phyloP scores from a whole-genome alignment of 2,797 vertebrate species.

The Myotis findleyi region DNA sequence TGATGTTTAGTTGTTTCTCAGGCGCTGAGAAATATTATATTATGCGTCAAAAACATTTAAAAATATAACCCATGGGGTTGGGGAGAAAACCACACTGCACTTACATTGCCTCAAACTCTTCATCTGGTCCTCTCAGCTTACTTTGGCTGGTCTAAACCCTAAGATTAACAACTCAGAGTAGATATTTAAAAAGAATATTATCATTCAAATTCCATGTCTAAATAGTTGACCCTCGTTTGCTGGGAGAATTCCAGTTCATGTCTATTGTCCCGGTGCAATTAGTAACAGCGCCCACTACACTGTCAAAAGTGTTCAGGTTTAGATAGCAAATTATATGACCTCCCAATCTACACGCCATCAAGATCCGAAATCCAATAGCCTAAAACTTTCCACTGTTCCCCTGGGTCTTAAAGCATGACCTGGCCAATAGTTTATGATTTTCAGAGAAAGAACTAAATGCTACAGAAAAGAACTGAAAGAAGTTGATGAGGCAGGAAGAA shows the following conservation, averaged over 20 bases:
- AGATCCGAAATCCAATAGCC: slow-evolving; percentile 14
- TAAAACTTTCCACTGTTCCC: neutral
- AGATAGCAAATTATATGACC: neutral
- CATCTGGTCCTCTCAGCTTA: neutral
- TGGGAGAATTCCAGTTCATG: neutral
- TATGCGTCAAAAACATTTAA: slow-evolving; percentile 63
- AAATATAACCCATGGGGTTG: slow-evolving; percentile 56
- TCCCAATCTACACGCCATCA: neutral
- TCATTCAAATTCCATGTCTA: neutral
- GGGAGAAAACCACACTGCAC: slow-evolving; percentile 59
- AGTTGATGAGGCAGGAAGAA: neutral
- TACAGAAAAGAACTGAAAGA: neutral
- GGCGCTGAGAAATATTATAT: slow-evolving; percentile 56
- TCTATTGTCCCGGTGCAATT: neutral
- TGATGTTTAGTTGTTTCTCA: slow-evolving; percentile 60
- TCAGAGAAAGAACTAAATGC: slow-evolving; percentile 21
- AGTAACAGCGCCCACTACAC: neutral
- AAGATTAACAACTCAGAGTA: neutral
- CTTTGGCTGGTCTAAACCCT: neutral
- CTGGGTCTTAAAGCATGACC: neutral
- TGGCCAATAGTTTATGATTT: neutral
- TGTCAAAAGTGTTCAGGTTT: neutral
- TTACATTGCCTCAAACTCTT: slow-evolving; percentile 59
- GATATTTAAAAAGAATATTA: neutral
- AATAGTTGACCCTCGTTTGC: neutral